Evolutionary conservation across 2,113 vertebrate genomes (phyloP).

Genomic region (Glareola pratincola): DNA sequence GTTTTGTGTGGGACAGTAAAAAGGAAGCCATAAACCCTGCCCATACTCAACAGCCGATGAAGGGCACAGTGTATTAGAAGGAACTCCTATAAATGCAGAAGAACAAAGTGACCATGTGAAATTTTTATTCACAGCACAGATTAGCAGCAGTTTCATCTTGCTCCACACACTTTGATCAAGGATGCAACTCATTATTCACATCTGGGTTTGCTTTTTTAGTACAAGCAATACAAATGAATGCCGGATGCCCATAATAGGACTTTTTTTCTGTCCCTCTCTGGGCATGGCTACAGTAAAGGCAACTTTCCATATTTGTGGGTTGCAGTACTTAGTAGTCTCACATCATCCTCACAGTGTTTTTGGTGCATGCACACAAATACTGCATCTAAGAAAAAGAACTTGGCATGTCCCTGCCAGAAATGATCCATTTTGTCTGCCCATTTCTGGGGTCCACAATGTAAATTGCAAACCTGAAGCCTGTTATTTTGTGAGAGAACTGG

Average conservation of each 20-base stretch:
- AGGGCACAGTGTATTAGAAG: neutral
- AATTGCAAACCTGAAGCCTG: neutral
- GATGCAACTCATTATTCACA: conserved; percentile 9
- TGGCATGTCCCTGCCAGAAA: neutral
- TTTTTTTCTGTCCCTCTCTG: neutral
- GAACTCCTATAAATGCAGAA: neutral
- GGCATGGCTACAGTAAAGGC: neutral
- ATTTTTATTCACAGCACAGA: neutral
- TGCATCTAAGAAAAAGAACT: neutral
- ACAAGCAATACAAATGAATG: neutral
- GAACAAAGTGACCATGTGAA: neutral
- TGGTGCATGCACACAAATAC: neutral
- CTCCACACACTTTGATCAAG: conserved; percentile 1
- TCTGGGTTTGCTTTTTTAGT: neutral
- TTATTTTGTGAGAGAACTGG: neutral
- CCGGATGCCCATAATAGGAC: neutral
- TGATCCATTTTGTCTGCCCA: neutral
- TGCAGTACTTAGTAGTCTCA: neutral
- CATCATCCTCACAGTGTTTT: neutral
- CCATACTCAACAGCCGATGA: neutral
- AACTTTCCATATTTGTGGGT: neutral
- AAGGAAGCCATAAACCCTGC: neutral
- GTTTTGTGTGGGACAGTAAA: neutral
- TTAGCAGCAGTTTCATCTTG: conserved; percentile 4
- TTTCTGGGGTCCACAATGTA: neutral